Evolutionary conservation across 2,888 invertebrate species (phyloP).

Genomic region (Panopea generosa): DNA sequence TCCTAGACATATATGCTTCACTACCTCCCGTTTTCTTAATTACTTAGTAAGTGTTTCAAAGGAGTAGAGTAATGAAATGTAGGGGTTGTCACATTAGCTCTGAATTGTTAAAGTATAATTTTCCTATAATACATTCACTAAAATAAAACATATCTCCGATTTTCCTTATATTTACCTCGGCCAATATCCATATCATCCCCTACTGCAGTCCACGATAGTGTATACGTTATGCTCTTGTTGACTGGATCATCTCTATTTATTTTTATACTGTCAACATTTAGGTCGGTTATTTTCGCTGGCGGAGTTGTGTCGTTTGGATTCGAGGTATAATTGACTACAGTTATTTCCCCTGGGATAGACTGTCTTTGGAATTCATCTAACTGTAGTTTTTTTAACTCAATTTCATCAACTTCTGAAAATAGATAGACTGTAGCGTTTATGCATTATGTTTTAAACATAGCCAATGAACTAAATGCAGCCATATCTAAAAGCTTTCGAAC

Average conservation of each 20-base stretch:
- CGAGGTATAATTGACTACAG: slow-evolving; percentile 6
- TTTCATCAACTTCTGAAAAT: slow-evolving; percentile 8
- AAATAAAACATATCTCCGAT: no score
- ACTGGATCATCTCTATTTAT: background rate
- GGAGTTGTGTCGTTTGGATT: slow-evolving; percentile 3
- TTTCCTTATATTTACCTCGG: slow-evolving; percentile 8
- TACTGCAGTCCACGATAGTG: slow-evolving; percentile 22
- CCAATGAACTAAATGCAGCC: no score
- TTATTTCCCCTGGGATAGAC: slow-evolving; percentile 25
- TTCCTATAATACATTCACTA: no score
- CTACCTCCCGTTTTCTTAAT: no score
- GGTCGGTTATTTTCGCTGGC: slow-evolving; percentile 23
- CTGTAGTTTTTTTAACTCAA: slow-evolving; percentile 4
- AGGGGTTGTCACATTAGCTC: no score
- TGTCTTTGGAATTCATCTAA: slow-evolving; percentile 13
- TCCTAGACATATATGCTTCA: no score
- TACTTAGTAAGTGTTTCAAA: no score
- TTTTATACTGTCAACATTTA: slow-evolving; percentile 4
- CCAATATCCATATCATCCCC: slow-evolving; percentile 30
- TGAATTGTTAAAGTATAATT: no score
- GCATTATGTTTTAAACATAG: no score
- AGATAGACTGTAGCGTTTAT: no score
- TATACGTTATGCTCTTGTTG: background rate
- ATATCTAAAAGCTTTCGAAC: no score
- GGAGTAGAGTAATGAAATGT: no score